Evolutionary conservation across 2,888 invertebrate genomes (phyloP).

Genomic region (Euzetes globulus): DNA sequence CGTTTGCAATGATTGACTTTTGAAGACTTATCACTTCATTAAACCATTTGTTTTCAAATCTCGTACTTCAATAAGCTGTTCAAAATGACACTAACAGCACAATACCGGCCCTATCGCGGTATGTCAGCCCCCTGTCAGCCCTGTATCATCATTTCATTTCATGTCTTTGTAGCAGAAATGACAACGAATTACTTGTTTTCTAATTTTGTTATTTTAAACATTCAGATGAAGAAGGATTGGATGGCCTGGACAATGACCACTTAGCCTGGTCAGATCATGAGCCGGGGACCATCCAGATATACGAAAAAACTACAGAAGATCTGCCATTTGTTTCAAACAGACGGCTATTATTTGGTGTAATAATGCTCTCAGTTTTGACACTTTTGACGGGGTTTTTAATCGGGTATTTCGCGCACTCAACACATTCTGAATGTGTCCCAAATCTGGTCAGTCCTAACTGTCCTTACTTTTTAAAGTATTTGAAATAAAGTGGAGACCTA

Average conservation of each 20-base stretch:
- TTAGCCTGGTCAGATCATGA: constrained; percentile 42
- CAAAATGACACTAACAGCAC: constrained; percentile 35
- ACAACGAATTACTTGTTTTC: too few species aligned
- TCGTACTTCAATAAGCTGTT: too few species aligned
- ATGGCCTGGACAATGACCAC: constrained; percentile 39
- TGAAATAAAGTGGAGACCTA: neutral
- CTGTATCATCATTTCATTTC: too few species aligned
- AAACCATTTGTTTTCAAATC: too few species aligned
- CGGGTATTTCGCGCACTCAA: constrained; percentile 42
- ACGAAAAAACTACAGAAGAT: constrained; percentile 42
- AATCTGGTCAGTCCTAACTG: constrained; percentile 16
- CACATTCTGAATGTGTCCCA: constrained; percentile 40
- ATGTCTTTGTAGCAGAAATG: too few species aligned
- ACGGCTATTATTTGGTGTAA: constrained; percentile 35
- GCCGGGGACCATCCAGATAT: constrained; percentile 41
- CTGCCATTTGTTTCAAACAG: constrained; percentile 34
- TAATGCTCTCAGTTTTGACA: constrained; percentile 38
- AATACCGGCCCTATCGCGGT: constrained; percentile 37
- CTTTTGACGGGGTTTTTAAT: constrained; percentile 41
- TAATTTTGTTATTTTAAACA: neutral
- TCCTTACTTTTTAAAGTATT: neutral
- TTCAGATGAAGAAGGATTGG: constrained; percentile 33
- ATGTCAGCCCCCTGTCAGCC: neutral
- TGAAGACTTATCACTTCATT: neutral
- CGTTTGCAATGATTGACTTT: neutral